Base-by-base conservation (phyloP, 2,797 vertebrate genomes). In the Acrossocheilus fasciatus region DNA sequence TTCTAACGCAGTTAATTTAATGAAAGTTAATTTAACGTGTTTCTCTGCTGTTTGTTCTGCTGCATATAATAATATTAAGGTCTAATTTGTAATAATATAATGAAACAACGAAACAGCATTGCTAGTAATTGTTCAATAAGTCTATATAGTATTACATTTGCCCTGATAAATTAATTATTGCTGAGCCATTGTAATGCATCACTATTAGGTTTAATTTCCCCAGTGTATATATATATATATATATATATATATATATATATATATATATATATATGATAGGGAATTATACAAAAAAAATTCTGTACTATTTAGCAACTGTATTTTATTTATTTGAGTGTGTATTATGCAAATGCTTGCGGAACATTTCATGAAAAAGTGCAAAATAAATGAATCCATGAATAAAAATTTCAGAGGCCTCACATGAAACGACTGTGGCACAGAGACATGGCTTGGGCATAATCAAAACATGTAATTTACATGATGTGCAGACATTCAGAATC, bases 21-120 rank as follows among this genome's bases (percentile, higher is more conserved):
- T 26, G 4, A 69, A 4, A 79, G 54, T 30, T 30, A 30, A 30
- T 30, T 30, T 30, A 26, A 14, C 26, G n/a, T 3, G 6, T 47
- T 75, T 4, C 57, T 50, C 41, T 76, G 82, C 45, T 62, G 30
- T 76, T 64, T 39, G 11, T 62, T 50, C 1, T 76, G 45, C 62
- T 10, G 8, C 1, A 18, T 68, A 68, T 62, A 41, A 78, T 62
- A 43, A 11, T 41, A 76, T 64, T 75, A 50, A 76, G 52, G 72
- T 41, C 15, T 50, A 15, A 81, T 80, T 39, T 74, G 41, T 62
- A 8, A 57, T 47, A 43, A 36, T 36, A 79, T 70, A n/a, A 79
- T 68, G 30, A 79, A 82, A 70, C 57, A 50, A 72, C 17, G 15
- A 62, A 81, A 80, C 34, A 73, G 36, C 74, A 80, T 75, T 64